Conservation (phyloP, 2,888 invertebrate genomes). For the Pandemis heparana region DNA sequence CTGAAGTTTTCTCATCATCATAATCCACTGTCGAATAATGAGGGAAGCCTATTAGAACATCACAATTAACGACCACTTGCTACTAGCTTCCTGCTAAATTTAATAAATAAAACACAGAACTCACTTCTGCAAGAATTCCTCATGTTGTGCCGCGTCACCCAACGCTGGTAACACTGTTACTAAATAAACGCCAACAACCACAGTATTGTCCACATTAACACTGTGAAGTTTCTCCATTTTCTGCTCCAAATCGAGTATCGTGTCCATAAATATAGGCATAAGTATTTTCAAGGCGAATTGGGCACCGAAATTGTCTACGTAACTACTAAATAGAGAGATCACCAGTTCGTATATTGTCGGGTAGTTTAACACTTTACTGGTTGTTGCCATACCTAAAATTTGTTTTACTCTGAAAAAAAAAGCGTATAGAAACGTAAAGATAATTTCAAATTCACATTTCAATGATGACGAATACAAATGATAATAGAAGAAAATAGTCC, state of each 20-base stretch:
- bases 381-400: conserved; percentile 69
- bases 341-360: conserved; percentile 68
- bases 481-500: background rate
- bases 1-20: too few species aligned
- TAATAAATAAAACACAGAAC: conserved; percentile 49
- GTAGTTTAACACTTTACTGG: conserved; percentile 69
- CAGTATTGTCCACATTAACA: conserved; percentile 82
- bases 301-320: conserved; percentile 88
- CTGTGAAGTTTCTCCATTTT: conserved; percentile 85
- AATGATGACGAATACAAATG: background rate
- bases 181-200: conserved; percentile 87
- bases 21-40: too few species aligned
- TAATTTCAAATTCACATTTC: background rate
- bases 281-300: conserved; percentile 86
- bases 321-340: conserved; percentile 70
- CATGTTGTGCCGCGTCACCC: conserved; percentile 79
- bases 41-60: too few species aligned
- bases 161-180: conserved; percentile 83
- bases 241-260: conserved; percentile 86
- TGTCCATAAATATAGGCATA: conserved; percentile 84
- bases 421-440: conserved; percentile 7
- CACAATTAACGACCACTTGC: too few species aligned
- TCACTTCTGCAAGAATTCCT: conserved; percentile 86
- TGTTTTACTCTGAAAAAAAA: conserved; percentile 72
- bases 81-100: too few species aligned